phyloP scores from a whole-genome alignment of 2,113 vertebrate species.

The Tursiops truncatus region DNA sequence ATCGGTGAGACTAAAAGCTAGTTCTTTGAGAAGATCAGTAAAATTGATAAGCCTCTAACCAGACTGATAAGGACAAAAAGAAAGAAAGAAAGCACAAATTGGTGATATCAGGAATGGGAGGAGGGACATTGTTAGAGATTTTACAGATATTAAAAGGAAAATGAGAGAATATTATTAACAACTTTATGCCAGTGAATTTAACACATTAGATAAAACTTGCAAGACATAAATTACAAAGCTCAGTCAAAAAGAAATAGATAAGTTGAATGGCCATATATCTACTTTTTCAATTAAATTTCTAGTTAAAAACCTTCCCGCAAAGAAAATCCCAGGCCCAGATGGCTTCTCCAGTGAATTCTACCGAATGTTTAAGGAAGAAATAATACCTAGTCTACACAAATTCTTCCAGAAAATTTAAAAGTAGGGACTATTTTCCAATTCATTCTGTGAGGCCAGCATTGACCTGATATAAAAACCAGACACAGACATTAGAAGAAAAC shows the following conservation, averaged over 20 bases:
- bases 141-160: background rate
- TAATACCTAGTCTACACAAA: background rate
- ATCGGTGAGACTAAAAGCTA: background rate
- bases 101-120: background rate
- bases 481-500: background rate
- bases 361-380: background rate
- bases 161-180: background rate
- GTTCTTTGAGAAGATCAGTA: background rate
- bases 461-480: background rate
- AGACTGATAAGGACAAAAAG: background rate
- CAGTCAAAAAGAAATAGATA: background rate
- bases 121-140: background rate
- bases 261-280: background rate
- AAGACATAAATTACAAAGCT: background rate
- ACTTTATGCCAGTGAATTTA: background rate
- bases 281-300: constrained; percentile 7
- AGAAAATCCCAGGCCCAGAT: background rate
- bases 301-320: background rate
- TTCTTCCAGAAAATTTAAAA: background rate
- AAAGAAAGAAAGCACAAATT: background rate
- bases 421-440: background rate
- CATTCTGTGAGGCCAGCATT: background rate
- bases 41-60: background rate
- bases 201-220: background rate
- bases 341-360: background rate